Evolutionary conservation across 1,140 invertebrate species (phyloP), one percentile per base, ranked within the genome.

Genomic region (Zaprionus tsacasi): DNA sequence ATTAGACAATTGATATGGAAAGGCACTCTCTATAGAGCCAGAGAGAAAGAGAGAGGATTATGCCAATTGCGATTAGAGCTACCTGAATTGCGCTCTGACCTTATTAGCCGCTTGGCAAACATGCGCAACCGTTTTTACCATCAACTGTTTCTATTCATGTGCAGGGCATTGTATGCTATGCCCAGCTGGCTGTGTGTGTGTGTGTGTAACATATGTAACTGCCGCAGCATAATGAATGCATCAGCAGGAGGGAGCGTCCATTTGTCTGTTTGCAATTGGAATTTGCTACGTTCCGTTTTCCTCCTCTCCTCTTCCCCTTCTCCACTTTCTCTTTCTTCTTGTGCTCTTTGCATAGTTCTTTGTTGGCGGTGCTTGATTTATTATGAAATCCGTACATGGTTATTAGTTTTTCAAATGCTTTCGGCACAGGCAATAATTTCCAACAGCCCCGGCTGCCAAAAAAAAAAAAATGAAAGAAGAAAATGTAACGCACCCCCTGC

Each of bases 311-410:
- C 15, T 35, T 33, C 33, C 40, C 40, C 27, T 50, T 52, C 59
- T 59, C 45, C 11, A 3, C 54, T 7, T 8, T 45, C 15, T 45
- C 43, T 6, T 13, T 56, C 8, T 43, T 57, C 45, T n/a, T n/a
- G n/a, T 21, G 45, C 45, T 27, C 38, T 64, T 35, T 52, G 30
- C 52, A 27, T 35, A 33, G 43, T 15, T 72, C 45, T 48, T 40
- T 55, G 40, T 55, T 56, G 25, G 59, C 65, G 56, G 71, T 81
- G 66, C 70, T 76, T 89, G 81, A 89, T 90, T 89, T 89, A 89
- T 89, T 81, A 85, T 90, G 75, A 90, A 89, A 89, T 90, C 78
- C 70, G 70, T 90, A 85, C 85, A 89, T 81, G 81, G 78, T 89
- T 89, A 89, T 89, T 89, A 89, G 86, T 90, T 86, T 89, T 89